A percentile compares a stretch with the other conserved stretches of the same genome.
Conservation (phyloP, 2,797 vertebrate species). For the Scarus forsteni region DNA sequence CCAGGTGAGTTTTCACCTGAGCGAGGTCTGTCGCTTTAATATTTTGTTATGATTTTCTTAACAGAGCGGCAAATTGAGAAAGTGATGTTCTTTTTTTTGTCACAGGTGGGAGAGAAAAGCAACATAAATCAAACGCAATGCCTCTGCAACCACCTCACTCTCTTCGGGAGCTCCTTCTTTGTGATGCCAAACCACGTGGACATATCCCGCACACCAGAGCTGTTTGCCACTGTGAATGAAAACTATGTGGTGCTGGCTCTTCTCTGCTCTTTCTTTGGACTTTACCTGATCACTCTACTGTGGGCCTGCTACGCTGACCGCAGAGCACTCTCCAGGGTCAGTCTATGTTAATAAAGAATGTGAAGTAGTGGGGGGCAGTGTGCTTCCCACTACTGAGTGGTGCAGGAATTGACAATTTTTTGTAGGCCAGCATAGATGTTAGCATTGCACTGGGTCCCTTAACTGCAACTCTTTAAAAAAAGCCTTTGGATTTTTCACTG, state of each 20-base stretch:
- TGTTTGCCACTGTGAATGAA: constrained; percentile 79
- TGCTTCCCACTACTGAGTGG: too few species aligned
- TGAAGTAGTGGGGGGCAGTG: too few species aligned
- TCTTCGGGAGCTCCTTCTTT: constrained; percentile 87
- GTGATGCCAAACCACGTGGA: constrained; percentile 87
- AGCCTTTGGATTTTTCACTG: too few species aligned
- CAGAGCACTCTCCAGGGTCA: constrained; percentile 84
- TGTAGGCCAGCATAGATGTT: too few species aligned
- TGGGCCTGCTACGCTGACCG: constrained; percentile 88
- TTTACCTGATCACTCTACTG: constrained; percentile 80
- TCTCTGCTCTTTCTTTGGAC: constrained; percentile 83
- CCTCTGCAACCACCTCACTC: constrained; percentile 88
- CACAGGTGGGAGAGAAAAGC: constrained; percentile 80
- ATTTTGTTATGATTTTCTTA: not conserved
- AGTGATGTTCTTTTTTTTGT: constrained; percentile 19
- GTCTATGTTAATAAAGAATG: not conserved
- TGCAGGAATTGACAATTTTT: too few species aligned
- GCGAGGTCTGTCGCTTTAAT: not conserved
- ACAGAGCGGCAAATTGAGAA: not conserved
- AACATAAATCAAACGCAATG: constrained; percentile 79
- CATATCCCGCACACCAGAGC: constrained; percentile 72
- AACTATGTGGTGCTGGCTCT: constrained; percentile 88
- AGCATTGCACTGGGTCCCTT: too few species aligned
- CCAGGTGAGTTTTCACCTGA: constrained; percentile 55
- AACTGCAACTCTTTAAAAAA: too few species aligned